phyloP scores from a whole-genome alignment of 2,797 vertebrate species.

The Malacoctenus gilli region DNA sequence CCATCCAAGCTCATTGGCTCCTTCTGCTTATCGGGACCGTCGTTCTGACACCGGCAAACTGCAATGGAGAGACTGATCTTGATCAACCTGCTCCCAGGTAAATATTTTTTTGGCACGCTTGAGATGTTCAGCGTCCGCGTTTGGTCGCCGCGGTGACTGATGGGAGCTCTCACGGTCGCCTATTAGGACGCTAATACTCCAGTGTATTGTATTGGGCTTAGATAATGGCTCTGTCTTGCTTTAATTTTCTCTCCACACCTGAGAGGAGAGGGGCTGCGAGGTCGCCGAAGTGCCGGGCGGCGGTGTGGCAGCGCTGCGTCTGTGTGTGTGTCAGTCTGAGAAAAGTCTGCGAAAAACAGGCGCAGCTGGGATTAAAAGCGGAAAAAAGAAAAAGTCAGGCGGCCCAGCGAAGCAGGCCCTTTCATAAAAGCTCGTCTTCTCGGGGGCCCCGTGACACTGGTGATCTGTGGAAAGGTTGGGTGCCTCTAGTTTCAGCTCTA shows the following conservation, averaged over 20 bases:
- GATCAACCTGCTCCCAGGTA: conserved; percentile 50
- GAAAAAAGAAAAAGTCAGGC: not conserved
- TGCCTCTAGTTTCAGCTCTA: conserved; percentile 83
- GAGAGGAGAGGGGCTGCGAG: conserved; percentile 18
- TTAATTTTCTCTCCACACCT: conserved; percentile 45
- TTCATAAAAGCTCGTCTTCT: conserved; percentile 55
- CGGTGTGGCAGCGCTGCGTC: conserved; percentile 8
- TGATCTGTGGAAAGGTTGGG: conserved; percentile 80
- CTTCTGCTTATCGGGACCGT: conserved; percentile 8
- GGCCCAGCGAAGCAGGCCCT: conserved; percentile 34
- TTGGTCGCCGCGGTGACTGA: conserved; percentile 48
- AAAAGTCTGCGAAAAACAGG: conserved; percentile 34
- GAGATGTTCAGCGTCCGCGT: conserved; percentile 50
- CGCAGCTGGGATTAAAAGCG: conserved; percentile 10
- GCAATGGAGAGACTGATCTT: conserved; percentile 55
- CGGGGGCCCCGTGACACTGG: conserved; percentile 70
- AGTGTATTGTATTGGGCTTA: conserved; percentile 54
- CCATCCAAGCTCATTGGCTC: conserved; percentile 30
- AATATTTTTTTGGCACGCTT: conserved; percentile 54
- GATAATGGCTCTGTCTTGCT: conserved; percentile 51
- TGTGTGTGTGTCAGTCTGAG: conserved; percentile 6
- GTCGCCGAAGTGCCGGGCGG: conserved; percentile 38
- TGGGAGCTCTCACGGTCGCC: conserved; percentile 47
- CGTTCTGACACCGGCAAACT: conserved; percentile 43
- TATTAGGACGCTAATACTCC: conserved; percentile 50